phyloP scores from a whole-genome alignment of 1,140 invertebrate genomes.

The Lordiphosa stackelbergi region DNA sequence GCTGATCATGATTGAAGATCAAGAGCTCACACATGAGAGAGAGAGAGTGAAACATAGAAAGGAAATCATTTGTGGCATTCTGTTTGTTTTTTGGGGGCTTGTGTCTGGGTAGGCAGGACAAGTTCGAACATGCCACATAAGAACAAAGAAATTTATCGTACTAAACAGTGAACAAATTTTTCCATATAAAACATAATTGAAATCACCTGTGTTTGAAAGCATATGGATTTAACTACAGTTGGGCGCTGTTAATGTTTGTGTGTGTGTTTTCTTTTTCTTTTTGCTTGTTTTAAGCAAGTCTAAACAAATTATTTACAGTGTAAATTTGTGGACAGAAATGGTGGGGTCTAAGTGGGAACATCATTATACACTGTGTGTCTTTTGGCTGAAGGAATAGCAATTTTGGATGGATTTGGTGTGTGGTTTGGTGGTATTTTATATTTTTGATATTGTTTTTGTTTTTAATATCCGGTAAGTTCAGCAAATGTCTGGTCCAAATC shows the following conservation, averaged over 20 bases:
- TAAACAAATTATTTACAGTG: constrained; percentile 74
- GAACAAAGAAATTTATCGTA: constrained; percentile 39
- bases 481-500: constrained; percentile 98
- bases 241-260: constrained; percentile 39
- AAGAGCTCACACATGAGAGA: too few relatives aligned
- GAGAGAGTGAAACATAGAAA: too few relatives aligned
- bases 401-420: constrained; percentile 11
- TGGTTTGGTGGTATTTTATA: constrained; percentile 26
- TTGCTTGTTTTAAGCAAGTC: constrained; percentile 37
- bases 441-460: constrained; percentile 35
- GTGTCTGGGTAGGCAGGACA: constrained; percentile 44
- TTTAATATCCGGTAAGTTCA: constrained; percentile 90
- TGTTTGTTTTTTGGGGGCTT: constrained; percentile 6
- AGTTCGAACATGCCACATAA: constrained; percentile 64
- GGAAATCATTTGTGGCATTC: not conserved
- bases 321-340: constrained; percentile 37
- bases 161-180: constrained; percentile 37
- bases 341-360: constrained; percentile 16
- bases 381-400: constrained; percentile 1
- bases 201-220: constrained; percentile 71
- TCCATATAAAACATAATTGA: constrained; percentile 29
- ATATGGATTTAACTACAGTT: constrained; percentile 62
- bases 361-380: constrained; percentile 24
- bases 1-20: too few relatives aligned
- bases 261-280: constrained; percentile 33